Evolutionary conservation across 2,888 invertebrate species (phyloP).

Genomic region (Tetramorium bicarinatum): DNA sequence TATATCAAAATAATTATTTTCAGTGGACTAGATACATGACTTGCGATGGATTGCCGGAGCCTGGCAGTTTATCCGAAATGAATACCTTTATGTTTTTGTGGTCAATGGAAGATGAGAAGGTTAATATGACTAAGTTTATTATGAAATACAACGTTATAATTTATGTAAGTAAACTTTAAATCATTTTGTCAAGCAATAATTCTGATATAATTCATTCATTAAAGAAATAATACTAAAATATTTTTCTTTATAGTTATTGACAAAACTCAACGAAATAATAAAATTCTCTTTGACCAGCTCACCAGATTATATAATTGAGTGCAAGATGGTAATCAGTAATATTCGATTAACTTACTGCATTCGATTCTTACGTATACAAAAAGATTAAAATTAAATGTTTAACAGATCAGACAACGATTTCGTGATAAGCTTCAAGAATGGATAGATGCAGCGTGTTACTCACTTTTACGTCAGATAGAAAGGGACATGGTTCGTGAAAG

Average conservation of each 20-base stretch:
- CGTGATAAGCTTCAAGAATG: slow-evolving; percentile 86
- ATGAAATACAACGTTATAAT: slow-evolving; percentile 87
- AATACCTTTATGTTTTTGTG: slow-evolving; percentile 89
- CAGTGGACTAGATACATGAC: slow-evolving; percentile 89
- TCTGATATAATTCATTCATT: background rate
- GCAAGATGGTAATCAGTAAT: slow-evolving; percentile 85
- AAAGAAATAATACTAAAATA: background rate
- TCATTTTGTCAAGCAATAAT: background rate
- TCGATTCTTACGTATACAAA: background rate
- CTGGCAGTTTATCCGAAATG: slow-evolving; percentile 88
- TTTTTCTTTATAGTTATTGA: slow-evolving; percentile 86
- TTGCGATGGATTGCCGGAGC: slow-evolving; percentile 89
- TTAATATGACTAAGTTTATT: slow-evolving; percentile 86
- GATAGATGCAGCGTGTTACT: slow-evolving; percentile 87
- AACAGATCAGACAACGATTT: slow-evolving; percentile 85
- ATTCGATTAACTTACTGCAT: background rate
- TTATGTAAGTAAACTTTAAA: slow-evolving; percentile 85
- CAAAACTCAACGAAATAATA: slow-evolving; percentile 87
- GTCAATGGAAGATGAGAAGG: slow-evolving; percentile 85
- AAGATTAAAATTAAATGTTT: background rate
- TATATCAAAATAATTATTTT: slow-evolving; percentile 52
- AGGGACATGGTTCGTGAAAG: slow-evolving; percentile 86
- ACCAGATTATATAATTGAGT: slow-evolving; percentile 85
- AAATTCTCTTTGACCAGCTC: slow-evolving; percentile 86
- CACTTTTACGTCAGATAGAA: slow-evolving; percentile 87